phyloP scores from a whole-genome alignment of 2,797 vertebrate genomes.

The Merluccius polli region DNA sequence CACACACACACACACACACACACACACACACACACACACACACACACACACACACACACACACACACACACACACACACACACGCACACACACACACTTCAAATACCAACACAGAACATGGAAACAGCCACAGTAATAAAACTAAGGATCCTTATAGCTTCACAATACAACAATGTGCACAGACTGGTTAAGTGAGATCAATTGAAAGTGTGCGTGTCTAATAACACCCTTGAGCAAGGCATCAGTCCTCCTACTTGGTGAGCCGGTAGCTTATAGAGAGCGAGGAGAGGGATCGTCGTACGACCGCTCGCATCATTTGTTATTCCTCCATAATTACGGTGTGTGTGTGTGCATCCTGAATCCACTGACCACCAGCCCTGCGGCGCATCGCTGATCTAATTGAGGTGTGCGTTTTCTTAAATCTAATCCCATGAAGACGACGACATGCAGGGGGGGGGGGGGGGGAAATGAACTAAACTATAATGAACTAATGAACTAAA shows the following conservation, averaged over 20 bases:
- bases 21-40: conserved; percentile 10
- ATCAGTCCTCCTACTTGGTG: not conserved
- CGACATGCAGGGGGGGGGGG: not conserved
- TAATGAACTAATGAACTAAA: not conserved
- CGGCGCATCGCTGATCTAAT: no score
- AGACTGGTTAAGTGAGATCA: not conserved
- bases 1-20: conserved; percentile 1
- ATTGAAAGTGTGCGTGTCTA: no score
- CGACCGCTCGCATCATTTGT: not conserved
- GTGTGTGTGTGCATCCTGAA: no score
- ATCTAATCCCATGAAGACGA: no score
- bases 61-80: no score
- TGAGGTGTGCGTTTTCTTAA: no score
- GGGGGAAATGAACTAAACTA: not conserved
- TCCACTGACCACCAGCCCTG: no score
- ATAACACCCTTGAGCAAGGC: not conserved
- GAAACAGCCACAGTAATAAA: no score
- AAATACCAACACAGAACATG: not conserved
- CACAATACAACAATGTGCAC: not conserved
- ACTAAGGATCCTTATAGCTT: not conserved
- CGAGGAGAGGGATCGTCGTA: not conserved
- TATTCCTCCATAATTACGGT: not conserved
- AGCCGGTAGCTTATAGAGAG: not conserved
- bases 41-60: conserved; percentile 8
- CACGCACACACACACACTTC: no score